Conservation (phyloP, 2,113 vertebrate genomes). For the Caranx ignobilis region DNA sequence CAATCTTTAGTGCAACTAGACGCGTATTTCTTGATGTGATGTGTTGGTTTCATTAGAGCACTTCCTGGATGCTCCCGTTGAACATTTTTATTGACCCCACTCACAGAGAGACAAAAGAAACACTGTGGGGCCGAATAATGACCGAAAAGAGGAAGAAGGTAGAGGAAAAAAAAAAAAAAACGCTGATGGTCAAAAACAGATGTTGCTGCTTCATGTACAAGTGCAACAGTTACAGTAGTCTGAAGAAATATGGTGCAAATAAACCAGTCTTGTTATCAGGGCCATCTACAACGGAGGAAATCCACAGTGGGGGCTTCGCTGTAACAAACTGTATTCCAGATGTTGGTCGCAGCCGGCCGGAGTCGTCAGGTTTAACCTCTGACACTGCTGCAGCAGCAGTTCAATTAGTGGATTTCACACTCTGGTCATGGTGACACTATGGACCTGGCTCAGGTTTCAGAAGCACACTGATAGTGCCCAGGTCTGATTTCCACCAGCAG, state of each 20-base stretch:
- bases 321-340: conserved; percentile 75
- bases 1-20: conserved; percentile 16
- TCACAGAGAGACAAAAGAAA: conserved; percentile 31
- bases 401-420: conserved; percentile 79
- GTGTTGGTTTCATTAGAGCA: conserved; percentile 49
- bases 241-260: conserved; percentile 36
- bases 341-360: conserved; percentile 59
- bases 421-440: conserved; percentile 49
- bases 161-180: conserved; percentile 6
- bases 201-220: conserved; percentile 37
- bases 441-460: conserved; percentile 58
- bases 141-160: not conserved
- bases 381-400: conserved; percentile 61
- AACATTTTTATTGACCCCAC: conserved; percentile 52
- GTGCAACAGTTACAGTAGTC: conserved; percentile 45
- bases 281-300: conserved; percentile 34
- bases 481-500: conserved; percentile 66
- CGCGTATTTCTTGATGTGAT: conserved; percentile 20
- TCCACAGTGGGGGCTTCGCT: conserved; percentile 31
- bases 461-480: conserved; percentile 49
- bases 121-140: conserved; percentile 20
- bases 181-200: conserved; percentile 60
- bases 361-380: conserved; percentile 74
- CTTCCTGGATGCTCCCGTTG: conserved; percentile 63
- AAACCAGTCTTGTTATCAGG: conserved; percentile 57